phyloP scores from a whole-genome alignment of 2,888 invertebrate species.

The Toxonevra muliebris region DNA sequence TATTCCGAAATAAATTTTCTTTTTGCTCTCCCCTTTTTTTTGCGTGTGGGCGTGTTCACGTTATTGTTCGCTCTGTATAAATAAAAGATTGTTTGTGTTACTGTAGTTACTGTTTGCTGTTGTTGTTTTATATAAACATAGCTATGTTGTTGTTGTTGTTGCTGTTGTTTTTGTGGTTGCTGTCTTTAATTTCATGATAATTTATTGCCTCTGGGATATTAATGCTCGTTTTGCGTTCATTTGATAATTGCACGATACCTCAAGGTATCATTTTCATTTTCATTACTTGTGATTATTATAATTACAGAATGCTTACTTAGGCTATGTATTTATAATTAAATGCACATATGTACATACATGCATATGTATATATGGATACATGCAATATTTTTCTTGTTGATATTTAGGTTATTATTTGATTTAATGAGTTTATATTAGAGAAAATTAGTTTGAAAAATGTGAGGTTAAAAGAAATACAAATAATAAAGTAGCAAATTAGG shows the following conservation, averaged over 20 bases:
- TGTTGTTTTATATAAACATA: background rate
- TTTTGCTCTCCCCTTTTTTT: too few relatives aligned
- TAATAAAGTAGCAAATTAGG: too few relatives aligned
- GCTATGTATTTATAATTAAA: too few relatives aligned
- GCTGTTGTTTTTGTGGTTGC: conserved; percentile 22
- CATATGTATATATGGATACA: too few relatives aligned
- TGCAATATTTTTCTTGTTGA: too few relatives aligned
- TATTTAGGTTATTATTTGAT: too few relatives aligned
- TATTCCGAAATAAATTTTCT: too few relatives aligned
- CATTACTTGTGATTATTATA: conserved; percentile 41
- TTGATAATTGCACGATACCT: conserved; percentile 66
- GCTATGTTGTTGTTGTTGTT: conserved; percentile 3
- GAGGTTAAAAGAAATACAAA: too few relatives aligned
- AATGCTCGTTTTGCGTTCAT: conserved; percentile 62
- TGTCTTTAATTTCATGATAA: conserved; percentile 43
- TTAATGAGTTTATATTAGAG: too few relatives aligned
- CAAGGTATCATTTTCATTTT: conserved; percentile 56
- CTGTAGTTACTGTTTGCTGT: background rate
- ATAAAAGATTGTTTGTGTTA: conserved; percentile 9
- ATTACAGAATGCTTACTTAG: conserved; percentile 28
- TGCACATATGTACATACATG: too few relatives aligned
- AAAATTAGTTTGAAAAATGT: too few relatives aligned
- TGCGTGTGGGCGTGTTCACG: conserved; percentile 18
- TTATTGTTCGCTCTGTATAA: conserved; percentile 13
- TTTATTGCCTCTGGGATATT: conserved; percentile 53